Conservation (phyloP, 2,888 invertebrate genomes). For the Holacanthella duospinosa region DNA sequence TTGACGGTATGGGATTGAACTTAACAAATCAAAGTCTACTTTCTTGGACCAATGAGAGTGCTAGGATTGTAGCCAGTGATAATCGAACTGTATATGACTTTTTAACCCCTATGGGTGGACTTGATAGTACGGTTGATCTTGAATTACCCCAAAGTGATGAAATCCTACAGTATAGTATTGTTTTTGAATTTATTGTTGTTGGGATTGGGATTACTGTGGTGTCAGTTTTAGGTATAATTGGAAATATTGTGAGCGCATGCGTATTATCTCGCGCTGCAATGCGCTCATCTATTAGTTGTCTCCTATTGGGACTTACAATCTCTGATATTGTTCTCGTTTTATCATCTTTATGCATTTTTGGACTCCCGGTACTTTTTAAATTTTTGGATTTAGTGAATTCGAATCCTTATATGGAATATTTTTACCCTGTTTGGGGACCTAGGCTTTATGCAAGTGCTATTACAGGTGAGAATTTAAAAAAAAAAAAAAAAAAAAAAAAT, state of each 20-base stretch:
- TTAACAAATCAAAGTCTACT: too few species aligned
- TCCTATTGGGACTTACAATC: conserved; percentile 80
- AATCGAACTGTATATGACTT: too few species aligned
- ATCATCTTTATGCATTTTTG: conserved; percentile 72
- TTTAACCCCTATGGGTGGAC: too few species aligned
- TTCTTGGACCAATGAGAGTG: too few species aligned
- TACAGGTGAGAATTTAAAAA: not conserved
- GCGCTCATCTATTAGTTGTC: conserved; percentile 89
- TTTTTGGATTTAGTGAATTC: conserved; percentile 52
- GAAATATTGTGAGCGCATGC: conserved; percentile 80
- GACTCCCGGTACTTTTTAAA: conserved; percentile 70
- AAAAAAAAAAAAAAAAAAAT: too few species aligned
- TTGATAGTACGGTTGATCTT: not conserved
- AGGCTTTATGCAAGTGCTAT: not conserved
- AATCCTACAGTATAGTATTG: not conserved
- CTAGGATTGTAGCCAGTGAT: too few species aligned
- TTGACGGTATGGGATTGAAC: too few species aligned
- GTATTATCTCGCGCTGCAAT: conserved; percentile 84
- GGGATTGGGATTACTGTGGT: conserved; percentile 9
- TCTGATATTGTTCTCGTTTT: conserved; percentile 83
- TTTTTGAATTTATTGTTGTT: conserved; percentile 1
- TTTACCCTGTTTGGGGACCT: not conserved
- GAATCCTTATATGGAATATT: not conserved
- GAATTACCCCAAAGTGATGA: too few species aligned
- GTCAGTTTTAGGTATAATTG: conserved; percentile 65